Conservation (phyloP, 53 echinoderm and acorn worm genomes). For the Astropecten irregularis region DNA sequence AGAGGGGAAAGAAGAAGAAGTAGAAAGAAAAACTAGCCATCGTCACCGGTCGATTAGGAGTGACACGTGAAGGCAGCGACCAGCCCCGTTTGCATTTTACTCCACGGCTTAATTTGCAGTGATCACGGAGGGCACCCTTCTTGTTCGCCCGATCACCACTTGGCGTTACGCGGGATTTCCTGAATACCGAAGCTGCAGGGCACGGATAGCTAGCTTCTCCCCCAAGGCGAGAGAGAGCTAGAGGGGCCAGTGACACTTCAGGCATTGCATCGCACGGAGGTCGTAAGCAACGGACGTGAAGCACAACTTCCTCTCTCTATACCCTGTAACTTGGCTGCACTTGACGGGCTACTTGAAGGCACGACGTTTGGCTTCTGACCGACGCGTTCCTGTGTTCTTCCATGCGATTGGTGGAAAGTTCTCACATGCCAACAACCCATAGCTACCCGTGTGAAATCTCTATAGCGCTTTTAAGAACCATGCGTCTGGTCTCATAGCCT, state of each 20-base stretch:
- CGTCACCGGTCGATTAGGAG: too few relatives aligned
- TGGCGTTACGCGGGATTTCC: conserved; percentile 51
- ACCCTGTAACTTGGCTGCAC: too few relatives aligned
- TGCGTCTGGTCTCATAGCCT: too few relatives aligned
- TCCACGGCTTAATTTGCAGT: not conserved
- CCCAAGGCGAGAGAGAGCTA: not conserved
- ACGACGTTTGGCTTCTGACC: not conserved
- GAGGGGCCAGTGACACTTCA: not conserved
- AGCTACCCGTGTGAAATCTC: too few relatives aligned
- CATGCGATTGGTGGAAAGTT: conserved; percentile 27
- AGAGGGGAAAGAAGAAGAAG: too few relatives aligned
- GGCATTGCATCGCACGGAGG: not conserved
- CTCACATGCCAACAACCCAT: too few relatives aligned
- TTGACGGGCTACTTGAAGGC: not conserved
- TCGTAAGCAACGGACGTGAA: not conserved
- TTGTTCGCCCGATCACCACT: conserved; percentile 10
- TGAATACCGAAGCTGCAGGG: not conserved
- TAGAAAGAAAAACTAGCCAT: too few relatives aligned
- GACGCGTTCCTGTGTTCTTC: not conserved
- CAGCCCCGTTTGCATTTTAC: too few relatives aligned
- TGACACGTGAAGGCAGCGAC: too few relatives aligned
- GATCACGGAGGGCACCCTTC: not conserved
- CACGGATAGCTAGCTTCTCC: not conserved
- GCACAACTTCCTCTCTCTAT: not conserved
- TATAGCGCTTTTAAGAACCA: too few relatives aligned